Conservation (phyloP, 2,888 invertebrate species). For the Nymphalis polychloros region DNA sequence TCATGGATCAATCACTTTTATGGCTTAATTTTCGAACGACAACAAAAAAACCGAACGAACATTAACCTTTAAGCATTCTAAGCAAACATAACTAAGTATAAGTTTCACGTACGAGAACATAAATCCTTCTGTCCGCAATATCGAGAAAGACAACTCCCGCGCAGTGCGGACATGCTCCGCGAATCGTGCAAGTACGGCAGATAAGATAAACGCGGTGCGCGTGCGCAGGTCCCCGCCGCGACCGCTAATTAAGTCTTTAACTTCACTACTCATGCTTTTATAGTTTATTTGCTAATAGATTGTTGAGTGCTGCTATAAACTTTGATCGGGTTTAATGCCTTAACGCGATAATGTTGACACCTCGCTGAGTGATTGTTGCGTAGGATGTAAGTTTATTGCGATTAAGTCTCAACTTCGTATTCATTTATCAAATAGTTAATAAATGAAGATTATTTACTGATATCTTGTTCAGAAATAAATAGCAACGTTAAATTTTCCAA, state of each 20-base stretch:
- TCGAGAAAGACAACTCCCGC: constrained; percentile 52
- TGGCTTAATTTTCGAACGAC: not conserved
- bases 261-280: constrained; percentile 60
- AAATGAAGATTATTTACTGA: constrained; percentile 4
- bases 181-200: constrained; percentile 55
- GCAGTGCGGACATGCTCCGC: constrained; percentile 50
- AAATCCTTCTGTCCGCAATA: constrained; percentile 47
- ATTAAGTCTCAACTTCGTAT: constrained; percentile 15
- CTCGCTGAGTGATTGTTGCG: constrained; percentile 35
- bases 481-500: not conserved
- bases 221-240: constrained; percentile 71
- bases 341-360: constrained; percentile 33
- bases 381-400: constrained; percentile 25
- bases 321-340: constrained; percentile 35
- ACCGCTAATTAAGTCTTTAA: constrained; percentile 79
- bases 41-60: constrained; percentile 18
- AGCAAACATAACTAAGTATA: constrained; percentile 32
- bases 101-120: constrained; percentile 44
- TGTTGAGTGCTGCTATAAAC: constrained; percentile 31
- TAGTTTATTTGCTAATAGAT: constrained; percentile 64
- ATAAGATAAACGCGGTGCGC: constrained; percentile 69
- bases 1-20: constrained; percentile 14
- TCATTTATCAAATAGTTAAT: constrained; percentile 23
- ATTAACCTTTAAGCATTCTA: constrained; percentile 21
- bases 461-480: constrained; percentile 3